Base-by-base conservation (phyloP, 2,888 invertebrate genomes). In the Dolichomitus sp. region DNA sequence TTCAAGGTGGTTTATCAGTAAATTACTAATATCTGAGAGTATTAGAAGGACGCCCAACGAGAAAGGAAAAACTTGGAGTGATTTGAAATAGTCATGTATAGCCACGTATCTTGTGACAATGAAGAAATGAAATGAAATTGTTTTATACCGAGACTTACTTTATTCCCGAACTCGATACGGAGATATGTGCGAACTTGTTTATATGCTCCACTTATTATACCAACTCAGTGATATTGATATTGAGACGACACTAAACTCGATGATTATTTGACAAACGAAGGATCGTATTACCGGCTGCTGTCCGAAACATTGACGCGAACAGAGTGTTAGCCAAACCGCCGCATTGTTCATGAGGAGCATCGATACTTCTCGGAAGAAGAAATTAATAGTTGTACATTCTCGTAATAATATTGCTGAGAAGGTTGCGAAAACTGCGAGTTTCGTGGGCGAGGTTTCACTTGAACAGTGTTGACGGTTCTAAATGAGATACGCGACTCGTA, bases 391-490 rank as follows among this genome's bases (percentile, higher is more conserved):
- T 81, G 75, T 75, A 81, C 52, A 84, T 79, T 84, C 59, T 70
- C 81, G 79, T 78, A 61, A 75, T 75, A 45, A 61, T 61, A 80
- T 68, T 75, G 75, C 59, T 59, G 9, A 57, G 50, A 48, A 45
- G 27, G 45, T 57, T 42, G 33, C 57, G 73, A 54, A 52, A 63
- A 52, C 48, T 23, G 52, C 42, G 61, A 23, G 11, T 14, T 27
- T 14, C 63, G 19, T 7, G 42, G n/a, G 37, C 54, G 68, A 52
- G 54, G 42, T 52, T 40, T 61, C 86, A 83, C 68, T 86, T 84
- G 87, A 88, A 86, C 84, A 82, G 79, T 83, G 69, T 85, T 9
- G 85, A 81, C 79, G 86, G 81, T 82, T 66, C 30, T 57, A 12
- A 50, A 33, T 30, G 63, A 63, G 37, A 48, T 40, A 17, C 4